A percentile compares a stretch with the other conserved stretches of the same genome.
These are phyloP conservation scores for Brachypteracias leptosomus DNA, from an alignment of 2,113 vertebrate genomes.

Conservation along the genomic window DNA sequence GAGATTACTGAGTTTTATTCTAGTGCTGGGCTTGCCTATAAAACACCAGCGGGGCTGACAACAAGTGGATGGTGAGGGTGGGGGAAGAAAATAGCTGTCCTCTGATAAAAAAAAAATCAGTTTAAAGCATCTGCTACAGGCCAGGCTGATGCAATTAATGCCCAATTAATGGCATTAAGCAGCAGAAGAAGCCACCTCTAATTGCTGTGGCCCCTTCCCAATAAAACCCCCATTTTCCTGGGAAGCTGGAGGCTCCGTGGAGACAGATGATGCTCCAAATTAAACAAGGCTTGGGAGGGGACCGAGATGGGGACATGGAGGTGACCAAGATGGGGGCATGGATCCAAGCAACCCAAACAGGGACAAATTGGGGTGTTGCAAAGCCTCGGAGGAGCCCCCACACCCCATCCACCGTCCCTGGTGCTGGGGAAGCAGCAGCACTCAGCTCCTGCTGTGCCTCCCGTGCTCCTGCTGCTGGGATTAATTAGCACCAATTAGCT, in stretches of 20 bases:
- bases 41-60: not conserved
- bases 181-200: not conserved
- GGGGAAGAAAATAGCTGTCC: not conserved
- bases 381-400: fast-evolving
- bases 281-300: not conserved
- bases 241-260: fast-evolving
- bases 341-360: fast-evolving
- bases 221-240: fast-evolving
- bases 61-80: fast-evolving
- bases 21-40: not conserved
- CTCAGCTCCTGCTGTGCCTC: not conserved
- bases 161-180: not conserved
- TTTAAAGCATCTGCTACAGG: not conserved
- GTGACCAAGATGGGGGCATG: not conserved
- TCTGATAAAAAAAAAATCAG: no score
- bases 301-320: not conserved
- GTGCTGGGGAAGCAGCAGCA: fast-evolving
- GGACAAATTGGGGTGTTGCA: not conserved
- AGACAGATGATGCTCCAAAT: not conserved
- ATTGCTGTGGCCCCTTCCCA: not conserved
- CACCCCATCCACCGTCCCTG: fast-evolving
- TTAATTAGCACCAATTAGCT: slow-evolving; percentile 13
- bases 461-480: not conserved
- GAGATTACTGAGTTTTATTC: not conserved
- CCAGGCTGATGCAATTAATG: slow-evolving; percentile 25